Evolutionary conservation across 2,113 vertebrate species (phyloP).

Genomic region (Chloroceryle aenea): DNA sequence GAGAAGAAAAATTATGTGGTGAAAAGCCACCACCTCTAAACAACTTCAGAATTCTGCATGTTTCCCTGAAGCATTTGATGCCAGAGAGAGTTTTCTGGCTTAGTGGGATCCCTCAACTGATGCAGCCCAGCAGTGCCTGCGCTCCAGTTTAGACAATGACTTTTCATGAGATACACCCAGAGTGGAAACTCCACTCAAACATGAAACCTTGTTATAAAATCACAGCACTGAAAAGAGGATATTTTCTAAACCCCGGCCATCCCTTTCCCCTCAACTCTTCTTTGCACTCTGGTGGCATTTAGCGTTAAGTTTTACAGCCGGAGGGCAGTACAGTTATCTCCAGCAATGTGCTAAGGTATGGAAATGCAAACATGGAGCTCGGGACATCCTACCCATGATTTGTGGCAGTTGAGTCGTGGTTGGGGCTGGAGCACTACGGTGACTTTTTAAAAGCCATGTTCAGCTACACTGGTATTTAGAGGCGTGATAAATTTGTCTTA

Average conservation of each 20-base stretch:
- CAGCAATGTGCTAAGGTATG: neutral
- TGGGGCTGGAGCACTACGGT: neutral
- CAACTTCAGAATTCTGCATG: neutral
- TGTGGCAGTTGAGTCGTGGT: neutral
- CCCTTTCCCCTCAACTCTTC: neutral
- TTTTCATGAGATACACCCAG: neutral
- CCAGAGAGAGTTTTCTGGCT: neutral
- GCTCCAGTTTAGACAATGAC: neutral
- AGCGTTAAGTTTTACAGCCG: neutral
- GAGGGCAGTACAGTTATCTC: neutral
- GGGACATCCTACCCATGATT: neutral
- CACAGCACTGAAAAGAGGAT: neutral
- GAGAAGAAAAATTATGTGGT: neutral
- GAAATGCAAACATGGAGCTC: neutral
- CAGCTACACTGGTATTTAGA: conserved; percentile 2
- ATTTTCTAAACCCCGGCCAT: neutral
- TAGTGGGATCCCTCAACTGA: neutral
- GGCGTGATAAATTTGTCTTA: conserved; percentile 17
- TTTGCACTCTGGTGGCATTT: neutral
- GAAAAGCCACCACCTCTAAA: neutral
- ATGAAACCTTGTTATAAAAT: neutral
- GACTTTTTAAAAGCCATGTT: conserved; percentile 23
- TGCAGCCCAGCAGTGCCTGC: neutral
- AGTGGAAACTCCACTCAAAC: neutral
- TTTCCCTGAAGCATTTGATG: neutral